Percentiles rank a stretch among this genome's conserved stretches.
Conservation (phyloP, 2,888 invertebrate genomes). For the Watsonalla binaria region DNA sequence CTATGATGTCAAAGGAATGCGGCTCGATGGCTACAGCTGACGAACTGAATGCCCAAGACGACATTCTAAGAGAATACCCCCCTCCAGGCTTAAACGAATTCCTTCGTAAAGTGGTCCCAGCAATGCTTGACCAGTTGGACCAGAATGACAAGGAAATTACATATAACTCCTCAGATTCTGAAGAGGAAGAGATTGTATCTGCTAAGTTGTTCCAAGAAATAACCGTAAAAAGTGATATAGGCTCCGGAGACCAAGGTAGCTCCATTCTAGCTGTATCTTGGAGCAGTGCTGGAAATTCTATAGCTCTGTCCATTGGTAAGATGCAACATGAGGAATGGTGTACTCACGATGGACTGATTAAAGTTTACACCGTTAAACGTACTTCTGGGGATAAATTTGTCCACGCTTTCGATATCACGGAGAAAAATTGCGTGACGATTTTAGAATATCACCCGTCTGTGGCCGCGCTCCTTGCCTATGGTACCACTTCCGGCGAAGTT, state of each 20-base stretch:
- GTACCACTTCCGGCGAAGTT: slow-evolving; percentile 56
- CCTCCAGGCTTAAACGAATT: slow-evolving; percentile 59
- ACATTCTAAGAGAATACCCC: slow-evolving; percentile 40
- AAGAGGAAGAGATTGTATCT: slow-evolving; percentile 49
- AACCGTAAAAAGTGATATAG: slow-evolving; percentile 32
- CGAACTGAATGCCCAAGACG: slow-evolving; percentile 41
- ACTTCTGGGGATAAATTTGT: slow-evolving; percentile 71
- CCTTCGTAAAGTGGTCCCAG: slow-evolving; percentile 54
- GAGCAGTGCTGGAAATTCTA: slow-evolving; percentile 57
- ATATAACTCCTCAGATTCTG: slow-evolving; percentile 57
- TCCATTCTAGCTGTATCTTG: slow-evolving; percentile 50
- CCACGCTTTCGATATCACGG: slow-evolving; percentile 46
- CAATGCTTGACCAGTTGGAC: slow-evolving; percentile 57
- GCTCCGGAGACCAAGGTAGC: slow-evolving; percentile 46
- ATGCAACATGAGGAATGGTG: slow-evolving; percentile 62
- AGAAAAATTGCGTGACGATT: slow-evolving; percentile 58
- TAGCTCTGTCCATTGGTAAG: slow-evolving; percentile 55
- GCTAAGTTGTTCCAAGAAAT: slow-evolving; percentile 58
- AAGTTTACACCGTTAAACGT: slow-evolving; percentile 49
- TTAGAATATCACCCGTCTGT: slow-evolving; percentile 53
- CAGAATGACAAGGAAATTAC: slow-evolving; percentile 38
- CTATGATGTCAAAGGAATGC: slow-evolving; percentile 32
- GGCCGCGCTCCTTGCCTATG: slow-evolving; percentile 56
- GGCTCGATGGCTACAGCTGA: slow-evolving; percentile 42
- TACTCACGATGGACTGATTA: slow-evolving; percentile 52